phyloP scores from a whole-genome alignment of 1,140 invertebrate species.

The Zophobas morio region DNA sequence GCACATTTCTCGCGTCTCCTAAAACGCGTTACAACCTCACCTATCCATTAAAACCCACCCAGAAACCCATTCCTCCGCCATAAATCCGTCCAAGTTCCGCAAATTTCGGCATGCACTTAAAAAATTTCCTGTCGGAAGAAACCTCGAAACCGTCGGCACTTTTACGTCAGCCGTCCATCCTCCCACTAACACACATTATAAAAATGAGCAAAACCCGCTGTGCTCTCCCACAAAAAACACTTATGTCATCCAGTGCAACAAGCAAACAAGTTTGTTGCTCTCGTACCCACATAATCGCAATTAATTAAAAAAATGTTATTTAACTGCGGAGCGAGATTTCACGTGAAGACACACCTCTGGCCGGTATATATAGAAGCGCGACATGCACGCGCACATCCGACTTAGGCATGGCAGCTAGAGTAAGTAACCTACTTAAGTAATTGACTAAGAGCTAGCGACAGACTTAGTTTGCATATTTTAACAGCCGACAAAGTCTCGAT shows the following conservation, averaged over 20 bases:
- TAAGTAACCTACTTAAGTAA: not conserved
- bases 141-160: not conserved
- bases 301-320: constrained; percentile 27
- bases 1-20: too few species aligned
- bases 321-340: constrained; percentile 21
- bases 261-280: constrained; percentile 26
- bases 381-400: not conserved
- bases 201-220: too few species aligned
- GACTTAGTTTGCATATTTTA: too few species aligned
- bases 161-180: not conserved
- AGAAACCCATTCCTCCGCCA: too few species aligned
- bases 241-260: constrained; percentile 14
- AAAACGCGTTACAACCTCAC: too few species aligned
- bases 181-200: not conserved
- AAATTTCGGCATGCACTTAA: too few species aligned
- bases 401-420: constrained; percentile 10
- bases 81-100: too few species aligned
- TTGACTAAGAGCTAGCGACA: too few species aligned
- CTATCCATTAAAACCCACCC: too few species aligned
- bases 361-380: constrained; percentile 6
- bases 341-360: constrained; percentile 1
- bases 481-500: too few species aligned
- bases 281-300: constrained; percentile 6
- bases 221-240: not conserved
- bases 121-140: too few species aligned